These are phyloP conservation scores for Melanchra persicariae DNA, from an alignment of 2,888 invertebrate species.

Conservation along the genomic window DNA sequence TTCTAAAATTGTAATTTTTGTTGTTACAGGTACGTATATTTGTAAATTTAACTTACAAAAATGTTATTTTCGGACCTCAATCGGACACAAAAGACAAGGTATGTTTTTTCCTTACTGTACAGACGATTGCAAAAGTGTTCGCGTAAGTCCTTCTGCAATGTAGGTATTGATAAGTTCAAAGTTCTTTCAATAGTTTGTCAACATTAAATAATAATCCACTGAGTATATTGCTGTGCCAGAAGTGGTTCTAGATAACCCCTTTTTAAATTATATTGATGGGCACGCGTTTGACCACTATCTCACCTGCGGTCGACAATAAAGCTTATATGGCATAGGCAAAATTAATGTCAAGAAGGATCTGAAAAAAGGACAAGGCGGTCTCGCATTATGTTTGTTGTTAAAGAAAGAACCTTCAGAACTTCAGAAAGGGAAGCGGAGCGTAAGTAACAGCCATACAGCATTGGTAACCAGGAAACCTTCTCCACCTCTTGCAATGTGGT, in stretches of 20 bases:
- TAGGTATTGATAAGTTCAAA: too few species aligned
- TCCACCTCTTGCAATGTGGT: not conserved
- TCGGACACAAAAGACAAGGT: constrained; percentile 61
- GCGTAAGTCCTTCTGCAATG: not conserved
- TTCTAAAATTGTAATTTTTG: constrained; percentile 8
- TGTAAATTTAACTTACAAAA: constrained; percentile 42
- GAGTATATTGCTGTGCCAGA: too few species aligned
- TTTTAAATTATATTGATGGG: too few species aligned
- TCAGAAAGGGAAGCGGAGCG: too few species aligned
- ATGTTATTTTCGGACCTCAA: constrained; percentile 34
- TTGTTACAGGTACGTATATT: constrained; percentile 69
- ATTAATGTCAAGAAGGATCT: not conserved
- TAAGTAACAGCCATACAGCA: not conserved
- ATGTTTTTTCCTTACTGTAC: constrained; percentile 65
- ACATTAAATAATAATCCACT: not conserved
- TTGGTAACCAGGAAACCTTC: not conserved
- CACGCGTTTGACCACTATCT: too few species aligned
- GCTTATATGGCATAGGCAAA: not conserved
- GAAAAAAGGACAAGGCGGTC: not conserved
- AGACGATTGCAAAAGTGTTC: constrained; percentile 61
- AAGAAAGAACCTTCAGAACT: not conserved
- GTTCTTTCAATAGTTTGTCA: not conserved
- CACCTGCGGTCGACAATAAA: too few species aligned
- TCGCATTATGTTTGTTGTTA: not conserved
- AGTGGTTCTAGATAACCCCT: too few species aligned